Conservation (phyloP, 1,140 invertebrate genomes). For the Lamellibrachia luymesi region DNA sequence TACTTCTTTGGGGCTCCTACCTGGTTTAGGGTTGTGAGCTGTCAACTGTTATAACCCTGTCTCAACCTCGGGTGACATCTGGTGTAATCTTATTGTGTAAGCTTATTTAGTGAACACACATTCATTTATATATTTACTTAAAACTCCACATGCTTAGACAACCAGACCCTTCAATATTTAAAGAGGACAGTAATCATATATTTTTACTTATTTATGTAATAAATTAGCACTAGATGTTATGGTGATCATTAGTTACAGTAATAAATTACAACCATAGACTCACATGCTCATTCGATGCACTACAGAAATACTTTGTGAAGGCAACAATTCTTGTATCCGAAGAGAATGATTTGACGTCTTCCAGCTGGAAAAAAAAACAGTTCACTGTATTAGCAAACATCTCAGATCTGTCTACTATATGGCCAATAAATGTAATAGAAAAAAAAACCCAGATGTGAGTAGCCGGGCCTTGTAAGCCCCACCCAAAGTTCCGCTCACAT, state of each 20-base stretch:
- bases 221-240: neutral
- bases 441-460: neutral
- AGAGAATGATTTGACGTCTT: conserved; percentile 61
- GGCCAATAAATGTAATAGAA: neutral
- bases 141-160: conserved; percentile 25
- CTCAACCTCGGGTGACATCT: neutral
- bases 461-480: too few species aligned
- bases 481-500: too few species aligned
- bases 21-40: too few species aligned
- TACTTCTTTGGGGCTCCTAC: too few species aligned
- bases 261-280: conserved; percentile 7
- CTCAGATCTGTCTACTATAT: conserved; percentile 6
- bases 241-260: neutral
- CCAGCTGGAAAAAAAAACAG: conserved; percentile 48
- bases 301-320: conserved; percentile 64
- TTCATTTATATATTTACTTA: neutral
- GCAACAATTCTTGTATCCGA: conserved; percentile 61
- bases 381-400: conserved; percentile 52
- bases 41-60: too few species aligned
- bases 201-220: neutral
- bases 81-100: neutral
- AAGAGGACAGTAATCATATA: too few species aligned
- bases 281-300: conserved; percentile 24
- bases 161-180: neutral
- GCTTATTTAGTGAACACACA: neutral